Evolutionary conservation across 2,888 invertebrate species (phyloP).

Genomic region (Pomacea canaliculata): DNA sequence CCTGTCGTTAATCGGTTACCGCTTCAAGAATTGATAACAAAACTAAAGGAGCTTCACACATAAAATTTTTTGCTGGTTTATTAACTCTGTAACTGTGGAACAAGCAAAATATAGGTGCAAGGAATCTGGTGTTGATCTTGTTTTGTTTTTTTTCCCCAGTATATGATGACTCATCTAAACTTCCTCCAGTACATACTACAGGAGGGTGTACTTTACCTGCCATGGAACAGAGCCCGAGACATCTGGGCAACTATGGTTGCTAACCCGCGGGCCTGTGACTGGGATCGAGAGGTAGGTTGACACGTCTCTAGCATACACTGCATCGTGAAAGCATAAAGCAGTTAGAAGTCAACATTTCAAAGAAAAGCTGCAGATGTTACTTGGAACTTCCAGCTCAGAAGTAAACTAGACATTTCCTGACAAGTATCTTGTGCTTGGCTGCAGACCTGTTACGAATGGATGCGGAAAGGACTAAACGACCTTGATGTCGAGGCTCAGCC

Average conservation of each 20-base stretch:
- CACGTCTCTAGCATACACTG: neutral
- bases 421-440: slow-evolving; percentile 14
- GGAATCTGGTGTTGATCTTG: no score
- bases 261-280: slow-evolving; percentile 69
- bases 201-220: slow-evolving; percentile 71
- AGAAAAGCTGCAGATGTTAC: no score
- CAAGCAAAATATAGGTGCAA: no score
- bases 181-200: slow-evolving; percentile 72
- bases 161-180: slow-evolving; percentile 69
- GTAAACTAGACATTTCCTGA: no score
- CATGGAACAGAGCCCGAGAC: slow-evolving; percentile 70
- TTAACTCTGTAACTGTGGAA: no score
- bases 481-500: slow-evolving; percentile 70
- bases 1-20: no score
- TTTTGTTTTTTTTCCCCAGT: slow-evolving; percentile 52
- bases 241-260: slow-evolving; percentile 71
- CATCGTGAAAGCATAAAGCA: neutral
- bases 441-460: slow-evolving; percentile 72
- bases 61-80: no score
- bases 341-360: neutral
- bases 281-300: slow-evolving; percentile 69
- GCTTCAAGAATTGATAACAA: no score
- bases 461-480: slow-evolving; percentile 70
- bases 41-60: no score
- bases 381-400: no score